These are phyloP conservation scores for Pandemis cinnamomeana DNA, from an alignment of 2,888 invertebrate genomes.

Conservation along the genomic window DNA sequence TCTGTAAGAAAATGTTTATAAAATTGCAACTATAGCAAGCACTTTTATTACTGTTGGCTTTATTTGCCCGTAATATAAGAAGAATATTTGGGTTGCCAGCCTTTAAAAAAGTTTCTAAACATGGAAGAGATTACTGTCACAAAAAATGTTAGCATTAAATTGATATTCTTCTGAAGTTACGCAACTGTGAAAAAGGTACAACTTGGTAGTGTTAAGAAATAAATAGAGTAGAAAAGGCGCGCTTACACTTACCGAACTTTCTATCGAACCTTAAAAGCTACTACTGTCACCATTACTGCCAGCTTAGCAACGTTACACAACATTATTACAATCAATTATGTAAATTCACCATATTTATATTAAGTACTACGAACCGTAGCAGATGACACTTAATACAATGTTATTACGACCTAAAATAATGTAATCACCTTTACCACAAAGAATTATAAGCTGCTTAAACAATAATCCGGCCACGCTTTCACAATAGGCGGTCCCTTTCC, in stretches of 20 bases:
- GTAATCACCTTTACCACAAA: constrained; percentile 56
- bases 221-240: background rate
- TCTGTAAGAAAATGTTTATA: too few species aligned
- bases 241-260: background rate
- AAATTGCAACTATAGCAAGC: too few species aligned
- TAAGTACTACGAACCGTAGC: constrained; percentile 10
- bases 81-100: too few species aligned
- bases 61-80: too few species aligned
- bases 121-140: too few species aligned
- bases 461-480: constrained; percentile 64
- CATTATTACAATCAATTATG: constrained; percentile 17
- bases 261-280: background rate
- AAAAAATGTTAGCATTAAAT: too few species aligned
- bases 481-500: constrained; percentile 53
- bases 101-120: too few species aligned
- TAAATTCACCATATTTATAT: constrained; percentile 20
- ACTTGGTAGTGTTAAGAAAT: too few species aligned
- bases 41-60: too few species aligned
- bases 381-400: constrained; percentile 40
- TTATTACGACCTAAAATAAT: constrained; percentile 45
- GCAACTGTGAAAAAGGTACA: background rate
- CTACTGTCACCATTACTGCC: background rate
- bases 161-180: too few species aligned
- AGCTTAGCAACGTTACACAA: constrained; percentile 2
- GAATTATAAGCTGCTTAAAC: constrained; percentile 67